Base-by-base conservation (phyloP, 2,888 invertebrate species). In the Pocota personata region DNA sequence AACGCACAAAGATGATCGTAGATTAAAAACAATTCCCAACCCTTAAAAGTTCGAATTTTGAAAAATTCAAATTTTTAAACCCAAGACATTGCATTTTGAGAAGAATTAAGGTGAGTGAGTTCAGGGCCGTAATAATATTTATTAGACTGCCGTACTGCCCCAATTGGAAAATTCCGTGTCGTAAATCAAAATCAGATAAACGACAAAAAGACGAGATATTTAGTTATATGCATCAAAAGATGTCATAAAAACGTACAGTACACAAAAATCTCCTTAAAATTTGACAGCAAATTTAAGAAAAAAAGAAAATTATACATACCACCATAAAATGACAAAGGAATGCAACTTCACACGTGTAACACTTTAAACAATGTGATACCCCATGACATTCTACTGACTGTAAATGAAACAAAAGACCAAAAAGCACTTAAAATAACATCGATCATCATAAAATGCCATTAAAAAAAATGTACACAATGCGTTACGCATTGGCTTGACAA, bases 391-490 rank as follows among this genome's bases (percentile, higher is more conserved):
- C 27, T 7, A 27, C 8, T 16, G 40, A 35, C 19, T 40, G 21
- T 40, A 72, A 57, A 55, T 21, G 24, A 55, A 72, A 79, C 48
- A 71, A 82, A 80, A 58, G 27, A 14, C 8, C 2, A 37, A 16
- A 48, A 46, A 30, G 43, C 27, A 50, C 46, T 75, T 82, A 75
- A 82, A 69, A 62, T 27, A 69, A 48, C 50, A 69, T 73, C 67
- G 55, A 67, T 73, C 69, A 73, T 64, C 30, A 62, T 79, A 64
- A 75, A 79, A 64, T 57, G 62, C 30, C 67, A 75, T 67, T 46
- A 32, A 46, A 19, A 48, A 4, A 60, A 58, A 16, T 19, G 55
- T 19, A 72, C 60, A 40, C 66, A 82, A 69, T 67, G 30, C 58
- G 35, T 72, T 72, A 72, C 30, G 64, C 64, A 72, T 66, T 14